Conservation (phyloP, 2,797 vertebrate genomes). For the Crypturellus tataupa region DNA sequence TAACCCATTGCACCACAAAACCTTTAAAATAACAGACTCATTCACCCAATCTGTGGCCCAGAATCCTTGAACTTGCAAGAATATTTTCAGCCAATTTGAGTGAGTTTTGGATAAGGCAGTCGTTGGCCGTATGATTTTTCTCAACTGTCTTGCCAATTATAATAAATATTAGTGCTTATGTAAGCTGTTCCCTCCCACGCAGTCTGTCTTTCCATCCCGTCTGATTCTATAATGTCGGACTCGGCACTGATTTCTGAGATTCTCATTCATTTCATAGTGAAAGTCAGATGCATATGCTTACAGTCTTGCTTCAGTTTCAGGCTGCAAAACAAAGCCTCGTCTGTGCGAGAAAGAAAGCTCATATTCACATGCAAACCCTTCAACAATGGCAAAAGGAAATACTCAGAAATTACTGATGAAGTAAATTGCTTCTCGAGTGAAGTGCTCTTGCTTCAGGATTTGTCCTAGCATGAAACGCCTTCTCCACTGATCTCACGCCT, state of each 20-base stretch:
- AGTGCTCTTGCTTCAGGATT: slow-evolving; percentile 1
- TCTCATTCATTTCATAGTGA: not conserved
- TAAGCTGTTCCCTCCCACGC: not conserved
- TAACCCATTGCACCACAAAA: not conserved
- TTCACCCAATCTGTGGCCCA: not conserved
- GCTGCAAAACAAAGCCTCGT: not conserved
- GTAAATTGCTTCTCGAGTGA: slow-evolving; percentile 48
- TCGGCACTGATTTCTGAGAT: not conserved
- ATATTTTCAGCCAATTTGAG: not conserved
- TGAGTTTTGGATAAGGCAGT: not conserved
- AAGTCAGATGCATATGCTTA: not conserved
- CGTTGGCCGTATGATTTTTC: not conserved
- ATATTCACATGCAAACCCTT: not conserved
- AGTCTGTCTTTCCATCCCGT: not conserved
- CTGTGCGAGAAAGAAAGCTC: not conserved
- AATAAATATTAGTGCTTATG: not conserved
- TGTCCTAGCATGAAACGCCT: not conserved
- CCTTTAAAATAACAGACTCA: not conserved
- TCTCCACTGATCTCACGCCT: slow-evolving; percentile 16
- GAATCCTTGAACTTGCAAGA: not conserved
- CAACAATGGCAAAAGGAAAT: not conserved
- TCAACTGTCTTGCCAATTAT: not conserved
- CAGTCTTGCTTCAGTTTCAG: not conserved
- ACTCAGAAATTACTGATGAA: slow-evolving; percentile 30
- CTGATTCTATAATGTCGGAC: not conserved